Percentiles rank a stretch among this genome's conserved stretches.
phyloP scores from a whole-genome alignment of 2,888 invertebrate genomes.

The Rhingia rostrata region DNA sequence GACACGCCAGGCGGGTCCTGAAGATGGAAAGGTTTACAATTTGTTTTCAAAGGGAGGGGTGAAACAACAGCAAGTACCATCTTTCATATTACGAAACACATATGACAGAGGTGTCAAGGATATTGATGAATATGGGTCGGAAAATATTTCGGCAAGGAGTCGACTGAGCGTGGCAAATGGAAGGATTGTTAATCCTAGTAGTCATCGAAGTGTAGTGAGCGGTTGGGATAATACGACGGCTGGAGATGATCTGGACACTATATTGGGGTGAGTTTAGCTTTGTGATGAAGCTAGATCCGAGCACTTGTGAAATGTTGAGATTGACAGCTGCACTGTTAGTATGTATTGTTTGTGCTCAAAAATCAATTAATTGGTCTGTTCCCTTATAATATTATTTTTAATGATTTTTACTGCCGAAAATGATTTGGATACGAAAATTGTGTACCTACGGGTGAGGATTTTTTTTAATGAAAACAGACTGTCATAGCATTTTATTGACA shows the following conservation, averaged over 20 bases:
- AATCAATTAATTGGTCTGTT: no score
- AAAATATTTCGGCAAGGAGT: slow-evolving; percentile 51
- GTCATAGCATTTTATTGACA: no score
- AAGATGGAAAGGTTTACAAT: slow-evolving; percentile 79
- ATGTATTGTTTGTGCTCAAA: no score
- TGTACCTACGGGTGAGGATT: no score
- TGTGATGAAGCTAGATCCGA: no score
- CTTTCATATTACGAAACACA: slow-evolving; percentile 76
- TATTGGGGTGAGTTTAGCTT: slow-evolving; percentile 86
- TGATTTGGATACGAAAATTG: no score
- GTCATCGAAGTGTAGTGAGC: slow-evolving; percentile 38
- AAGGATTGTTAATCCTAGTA: slow-evolving; percentile 36
- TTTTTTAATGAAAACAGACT: no score
- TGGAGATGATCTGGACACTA: slow-evolving; percentile 88
- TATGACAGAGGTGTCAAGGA: slow-evolving; percentile 71
- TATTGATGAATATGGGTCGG: slow-evolving; percentile 44
- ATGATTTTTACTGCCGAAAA: no score
- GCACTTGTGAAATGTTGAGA: background rate
- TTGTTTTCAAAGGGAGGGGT: slow-evolving; percentile 80
- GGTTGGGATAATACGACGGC: slow-evolving; percentile 51
- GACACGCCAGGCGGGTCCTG: slow-evolving; percentile 69
- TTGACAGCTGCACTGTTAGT: background rate
- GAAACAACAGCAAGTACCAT: slow-evolving; percentile 74
- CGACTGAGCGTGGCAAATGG: slow-evolving; percentile 57
- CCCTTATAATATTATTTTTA: no score